phyloP scores from a whole-genome alignment of 2,797 vertebrate species.

The Takifugu ocellatus region DNA sequence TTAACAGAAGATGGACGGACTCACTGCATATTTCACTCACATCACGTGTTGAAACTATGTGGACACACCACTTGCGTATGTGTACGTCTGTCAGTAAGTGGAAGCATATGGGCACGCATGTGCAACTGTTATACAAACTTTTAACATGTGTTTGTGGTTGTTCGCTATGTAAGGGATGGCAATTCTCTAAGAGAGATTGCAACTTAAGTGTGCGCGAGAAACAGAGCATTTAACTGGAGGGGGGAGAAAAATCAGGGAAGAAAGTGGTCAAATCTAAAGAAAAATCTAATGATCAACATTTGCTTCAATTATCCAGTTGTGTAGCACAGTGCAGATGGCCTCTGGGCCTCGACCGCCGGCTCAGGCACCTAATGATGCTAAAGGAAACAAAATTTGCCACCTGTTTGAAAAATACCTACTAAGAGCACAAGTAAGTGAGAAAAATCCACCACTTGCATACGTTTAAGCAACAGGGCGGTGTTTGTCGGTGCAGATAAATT shows the following conservation, averaged over 20 bases:
- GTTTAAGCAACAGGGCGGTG: conserved; percentile 8
- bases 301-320: conserved; percentile 39
- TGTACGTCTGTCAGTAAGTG: neutral
- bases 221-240: neutral
- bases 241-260: conserved; percentile 12
- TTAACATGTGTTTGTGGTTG: neutral
- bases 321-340: conserved; percentile 25
- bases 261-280: conserved; percentile 26
- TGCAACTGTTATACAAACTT: neutral
- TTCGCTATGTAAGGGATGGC: neutral
- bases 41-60: neutral
- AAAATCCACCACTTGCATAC: conserved; percentile 10
- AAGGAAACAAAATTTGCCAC: conserved; percentile 45
- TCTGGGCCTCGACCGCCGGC: conserved; percentile 16
- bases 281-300: conserved; percentile 40
- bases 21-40: no score
- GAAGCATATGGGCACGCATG: neutral
- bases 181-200: no score
- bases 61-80: neutral
- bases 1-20: no score
- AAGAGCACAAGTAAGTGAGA: conserved; percentile 11
- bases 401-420: conserved; percentile 27
- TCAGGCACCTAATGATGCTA: conserved; percentile 39
- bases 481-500: conserved; percentile 39
- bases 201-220: no score